Percentiles rank a stretch among this genome's conserved stretches.
phyloP scores from a whole-genome alignment of 2,113 vertebrate species.

The Ceuthmochares aereus region DNA sequence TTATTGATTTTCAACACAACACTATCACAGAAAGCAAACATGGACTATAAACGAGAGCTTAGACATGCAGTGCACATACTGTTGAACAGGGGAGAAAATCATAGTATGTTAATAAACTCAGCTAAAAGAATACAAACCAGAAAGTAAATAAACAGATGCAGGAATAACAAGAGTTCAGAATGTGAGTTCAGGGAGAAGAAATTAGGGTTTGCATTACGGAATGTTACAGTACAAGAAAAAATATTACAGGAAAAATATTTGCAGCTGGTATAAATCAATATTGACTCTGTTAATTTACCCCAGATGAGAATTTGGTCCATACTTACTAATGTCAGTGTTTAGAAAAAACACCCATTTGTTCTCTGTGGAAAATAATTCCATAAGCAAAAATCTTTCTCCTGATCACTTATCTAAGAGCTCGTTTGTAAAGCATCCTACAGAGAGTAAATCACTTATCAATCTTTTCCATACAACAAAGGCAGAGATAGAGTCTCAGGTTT shows the following conservation, averaged over 20 bases:
- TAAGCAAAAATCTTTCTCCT: background rate
- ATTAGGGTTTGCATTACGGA: background rate
- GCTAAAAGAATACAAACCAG: constrained; percentile 13
- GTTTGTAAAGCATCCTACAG: background rate
- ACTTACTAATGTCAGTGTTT: background rate
- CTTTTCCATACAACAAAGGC: constrained; percentile 7
- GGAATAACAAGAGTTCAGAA: background rate
- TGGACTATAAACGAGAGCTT: background rate
- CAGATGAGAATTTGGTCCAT: background rate
- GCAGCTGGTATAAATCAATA: background rate
- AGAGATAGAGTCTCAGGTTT: background rate
- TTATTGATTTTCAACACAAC: constrained; percentile 41
- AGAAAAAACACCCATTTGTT: background rate
- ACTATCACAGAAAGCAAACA: background rate
- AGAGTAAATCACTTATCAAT: background rate
- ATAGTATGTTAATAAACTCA: background rate
- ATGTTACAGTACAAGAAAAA: background rate
- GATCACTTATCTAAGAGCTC: background rate
- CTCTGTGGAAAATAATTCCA: constrained; percentile 1
- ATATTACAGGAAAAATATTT: constrained; percentile 15
- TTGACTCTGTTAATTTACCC: background rate
- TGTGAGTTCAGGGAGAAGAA: background rate
- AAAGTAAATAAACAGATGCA: constrained; percentile 13
- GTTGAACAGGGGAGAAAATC: background rate
- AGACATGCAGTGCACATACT: background rate